These are phyloP conservation scores for Euzetes globulus DNA, from an alignment of 2,888 invertebrate species.

Conservation along the genomic window DNA sequence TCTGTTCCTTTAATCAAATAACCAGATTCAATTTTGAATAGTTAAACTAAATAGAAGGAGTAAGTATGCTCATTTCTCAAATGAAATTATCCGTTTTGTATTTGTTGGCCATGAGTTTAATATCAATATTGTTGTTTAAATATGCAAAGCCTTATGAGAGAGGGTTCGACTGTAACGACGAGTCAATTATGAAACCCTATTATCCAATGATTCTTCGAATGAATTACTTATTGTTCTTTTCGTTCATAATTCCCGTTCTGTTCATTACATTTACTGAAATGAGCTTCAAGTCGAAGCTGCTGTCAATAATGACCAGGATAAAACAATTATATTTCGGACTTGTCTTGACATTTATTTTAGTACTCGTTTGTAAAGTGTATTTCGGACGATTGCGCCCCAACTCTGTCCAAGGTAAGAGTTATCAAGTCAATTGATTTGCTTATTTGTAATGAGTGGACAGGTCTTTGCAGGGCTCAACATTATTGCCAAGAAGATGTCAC, in stretches of 20 bases:
- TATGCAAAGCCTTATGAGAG: neutral
- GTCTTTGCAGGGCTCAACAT: neutral
- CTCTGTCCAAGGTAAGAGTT: neutral
- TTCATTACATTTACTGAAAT: neutral
- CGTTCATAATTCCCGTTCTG: neutral
- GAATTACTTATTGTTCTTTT: neutral
- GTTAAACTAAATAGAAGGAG: neutral
- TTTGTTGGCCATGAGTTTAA: neutral
- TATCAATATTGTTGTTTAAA: neutral
- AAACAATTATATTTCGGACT: constrained; percentile 24
- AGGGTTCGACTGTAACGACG: neutral
- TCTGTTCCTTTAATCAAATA: too few species aligned
- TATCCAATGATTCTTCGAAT: neutral
- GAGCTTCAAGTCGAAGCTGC: neutral
- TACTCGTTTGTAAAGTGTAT: neutral
- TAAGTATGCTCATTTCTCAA: neutral
- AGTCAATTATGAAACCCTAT: neutral
- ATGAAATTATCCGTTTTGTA: neutral
- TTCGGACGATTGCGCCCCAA: constrained; percentile 22
- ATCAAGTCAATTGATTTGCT: neutral
- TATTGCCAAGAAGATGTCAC: neutral
- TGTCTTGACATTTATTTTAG: constrained; percentile 15
- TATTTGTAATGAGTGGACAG: neutral
- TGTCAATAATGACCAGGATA: neutral
- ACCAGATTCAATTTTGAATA: too few species aligned